phyloP scores from a whole-genome alignment of 2,888 invertebrate species.

The Nomada hirtipes region DNA sequence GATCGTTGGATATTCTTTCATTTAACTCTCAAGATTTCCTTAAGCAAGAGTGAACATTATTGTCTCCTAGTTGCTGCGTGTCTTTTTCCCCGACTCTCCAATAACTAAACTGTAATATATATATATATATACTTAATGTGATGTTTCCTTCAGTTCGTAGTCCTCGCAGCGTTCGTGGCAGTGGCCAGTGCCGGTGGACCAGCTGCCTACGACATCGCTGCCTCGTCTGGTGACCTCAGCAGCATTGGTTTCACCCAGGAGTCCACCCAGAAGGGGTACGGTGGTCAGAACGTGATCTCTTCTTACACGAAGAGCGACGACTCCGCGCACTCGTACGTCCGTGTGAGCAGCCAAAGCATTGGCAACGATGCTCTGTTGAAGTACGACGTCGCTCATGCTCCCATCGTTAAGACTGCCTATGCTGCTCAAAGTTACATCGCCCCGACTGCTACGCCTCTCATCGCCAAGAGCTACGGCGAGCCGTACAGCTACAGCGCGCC shows the following conservation, averaged over 20 bases:
- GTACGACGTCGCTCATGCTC: conserved; percentile 63
- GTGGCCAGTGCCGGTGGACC: conserved; percentile 72
- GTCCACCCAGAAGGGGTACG: conserved; percentile 78
- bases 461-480: conserved; percentile 61
- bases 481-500: conserved; percentile 42
- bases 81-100: too few species aligned
- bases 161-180: conserved; percentile 72
- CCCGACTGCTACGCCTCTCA: conserved; percentile 24
- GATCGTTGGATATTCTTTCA: neutral
- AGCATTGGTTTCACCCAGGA: conserved; percentile 77
- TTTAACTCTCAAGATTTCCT: neutral
- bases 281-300: conserved; percentile 77
- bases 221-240: conserved; percentile 71
- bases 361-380: conserved; percentile 73
- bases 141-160: conserved; percentile 64
- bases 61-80: neutral
- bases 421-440: conserved; percentile 29
- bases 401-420: conserved; percentile 49
- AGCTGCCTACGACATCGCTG: conserved; percentile 75
- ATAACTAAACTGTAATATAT: too few species aligned
- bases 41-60: neutral
- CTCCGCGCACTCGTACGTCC: conserved; percentile 75
- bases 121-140: neutral
- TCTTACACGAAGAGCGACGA: conserved; percentile 75
- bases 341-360: conserved; percentile 74